Conservation (phyloP, 2,888 invertebrate genomes). For the Linnaemya vulpina region DNA sequence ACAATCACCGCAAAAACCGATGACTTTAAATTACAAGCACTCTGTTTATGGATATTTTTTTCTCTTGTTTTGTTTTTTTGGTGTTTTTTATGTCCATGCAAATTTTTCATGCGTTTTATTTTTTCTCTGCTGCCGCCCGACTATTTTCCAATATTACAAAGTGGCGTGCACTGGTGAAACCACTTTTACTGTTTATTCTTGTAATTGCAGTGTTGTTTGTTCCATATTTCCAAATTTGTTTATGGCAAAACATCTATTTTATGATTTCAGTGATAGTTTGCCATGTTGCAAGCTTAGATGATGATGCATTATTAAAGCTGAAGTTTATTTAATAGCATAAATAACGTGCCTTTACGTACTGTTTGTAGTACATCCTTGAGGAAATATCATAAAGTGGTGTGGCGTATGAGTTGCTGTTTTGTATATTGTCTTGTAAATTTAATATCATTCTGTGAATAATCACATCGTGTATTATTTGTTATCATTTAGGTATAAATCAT, state of each 20-base stretch:
- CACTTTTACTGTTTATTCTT: slow-evolving; percentile 60
- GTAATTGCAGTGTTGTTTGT: slow-evolving; percentile 39
- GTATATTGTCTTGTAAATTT: no score
- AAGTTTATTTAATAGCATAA: not conserved
- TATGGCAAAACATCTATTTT: not conserved
- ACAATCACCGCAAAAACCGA: slow-evolving; percentile 68
- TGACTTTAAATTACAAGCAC: slow-evolving; percentile 70
- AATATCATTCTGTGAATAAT: no score
- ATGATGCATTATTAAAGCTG: not conserved
- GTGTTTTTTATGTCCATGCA: slow-evolving; percentile 9
- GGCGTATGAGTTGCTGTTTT: no score
- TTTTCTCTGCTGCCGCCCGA: not conserved
- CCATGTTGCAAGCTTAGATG: not conserved
- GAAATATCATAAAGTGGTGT: no score
- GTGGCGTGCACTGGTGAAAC: slow-evolving; percentile 45
- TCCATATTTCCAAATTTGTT: slow-evolving; percentile 18
- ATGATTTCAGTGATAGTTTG: not conserved
- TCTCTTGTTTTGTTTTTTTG: not conserved
- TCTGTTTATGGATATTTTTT: slow-evolving; percentile 38
- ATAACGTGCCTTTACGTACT: not conserved
- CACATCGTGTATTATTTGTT: no score
- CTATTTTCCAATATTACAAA: slow-evolving; percentile 46
- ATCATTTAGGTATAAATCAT: no score
- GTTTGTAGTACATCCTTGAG: no score
- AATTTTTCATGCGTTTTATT: not conserved